Conservation (phyloP, 2,888 invertebrate genomes). For the Peribatodes rhomboidaria region DNA sequence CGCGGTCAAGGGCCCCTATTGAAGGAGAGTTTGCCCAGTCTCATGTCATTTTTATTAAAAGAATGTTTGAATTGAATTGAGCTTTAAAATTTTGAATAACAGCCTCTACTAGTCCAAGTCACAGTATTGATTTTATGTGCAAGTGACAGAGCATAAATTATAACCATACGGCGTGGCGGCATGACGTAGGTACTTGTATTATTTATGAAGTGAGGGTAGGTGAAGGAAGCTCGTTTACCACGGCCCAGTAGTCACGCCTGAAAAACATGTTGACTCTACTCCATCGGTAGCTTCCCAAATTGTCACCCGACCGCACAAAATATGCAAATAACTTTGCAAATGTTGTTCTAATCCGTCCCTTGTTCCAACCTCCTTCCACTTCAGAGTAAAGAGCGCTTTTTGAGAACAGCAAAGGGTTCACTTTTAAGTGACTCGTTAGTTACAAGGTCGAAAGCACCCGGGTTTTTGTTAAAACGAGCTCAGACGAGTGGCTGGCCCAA, state of each 20-base stretch:
- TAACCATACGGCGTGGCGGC: too few relatives aligned
- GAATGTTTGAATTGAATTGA: too few relatives aligned
- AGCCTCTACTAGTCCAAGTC: too few relatives aligned
- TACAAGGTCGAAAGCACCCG: conserved; percentile 53
- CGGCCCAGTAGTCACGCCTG: background rate
- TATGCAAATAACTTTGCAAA: conserved; percentile 23
- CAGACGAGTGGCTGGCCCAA: conserved; percentile 12
- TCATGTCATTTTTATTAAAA: too few relatives aligned
- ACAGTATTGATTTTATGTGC: too few relatives aligned
- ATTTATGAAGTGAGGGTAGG: too few relatives aligned
- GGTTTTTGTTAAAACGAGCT: conserved; percentile 29
- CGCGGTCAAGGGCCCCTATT: background rate
- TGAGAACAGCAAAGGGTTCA: conserved; percentile 43
- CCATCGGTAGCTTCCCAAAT: conserved; percentile 2
- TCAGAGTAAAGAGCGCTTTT: conserved; percentile 47
- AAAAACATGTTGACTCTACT: conserved; percentile 2
- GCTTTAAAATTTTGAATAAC: too few relatives aligned
- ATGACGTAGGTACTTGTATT: too few relatives aligned
- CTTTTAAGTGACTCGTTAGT: conserved; percentile 49
- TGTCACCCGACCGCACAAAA: conserved; percentile 19
- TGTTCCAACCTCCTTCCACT: background rate
- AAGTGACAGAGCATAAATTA: too few relatives aligned
- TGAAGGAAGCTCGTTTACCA: too few relatives aligned
- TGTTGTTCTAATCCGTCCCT: conserved; percentile 13
- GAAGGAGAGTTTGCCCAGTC: background rate